Percentiles rank a stretch among this genome's conserved stretches.
Conservation (phyloP, 2,113 vertebrate species). For the Prunella fulvescens region DNA sequence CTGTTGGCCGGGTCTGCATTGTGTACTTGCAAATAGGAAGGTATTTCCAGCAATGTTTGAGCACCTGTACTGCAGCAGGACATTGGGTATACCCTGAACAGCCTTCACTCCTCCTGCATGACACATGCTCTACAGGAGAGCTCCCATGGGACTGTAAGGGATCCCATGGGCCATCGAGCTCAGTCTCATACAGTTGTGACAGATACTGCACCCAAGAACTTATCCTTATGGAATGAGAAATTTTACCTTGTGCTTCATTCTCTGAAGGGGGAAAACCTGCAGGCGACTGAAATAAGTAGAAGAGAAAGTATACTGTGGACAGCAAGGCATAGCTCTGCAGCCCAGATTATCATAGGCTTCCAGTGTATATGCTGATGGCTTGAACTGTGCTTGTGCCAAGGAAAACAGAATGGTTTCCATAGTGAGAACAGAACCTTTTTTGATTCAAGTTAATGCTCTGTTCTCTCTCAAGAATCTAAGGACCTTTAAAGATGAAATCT, state of each 20-base stretch:
- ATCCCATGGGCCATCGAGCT: fast-evolving
- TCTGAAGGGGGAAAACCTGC: neutral
- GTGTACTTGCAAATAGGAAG: neutral
- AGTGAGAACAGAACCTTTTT: conserved; percentile 10
- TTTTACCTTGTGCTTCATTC: neutral
- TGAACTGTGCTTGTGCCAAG: neutral
- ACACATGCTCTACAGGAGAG: neutral
- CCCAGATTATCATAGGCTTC: neutral
- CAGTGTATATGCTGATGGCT: neutral
- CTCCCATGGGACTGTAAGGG: neutral
- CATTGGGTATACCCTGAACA: neutral
- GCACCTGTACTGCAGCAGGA: neutral
- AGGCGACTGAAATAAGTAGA: neutral
- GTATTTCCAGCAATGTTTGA: neutral
- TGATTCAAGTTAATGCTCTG: neutral
- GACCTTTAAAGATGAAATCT: conserved; percentile 7
- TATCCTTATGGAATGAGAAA: neutral
- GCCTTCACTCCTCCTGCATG: neutral
- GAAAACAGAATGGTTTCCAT: neutral
- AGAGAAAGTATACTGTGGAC: neutral
- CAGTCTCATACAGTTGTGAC: neutral
- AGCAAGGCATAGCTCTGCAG: neutral
- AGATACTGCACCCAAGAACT: neutral
- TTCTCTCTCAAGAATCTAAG: neutral
- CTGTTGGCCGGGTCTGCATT: neutral